These are phyloP conservation scores for Phenganax stokvisi DNA, from an alignment of 92 coral and sea anemone genomes.

Conservation along the genomic window DNA sequence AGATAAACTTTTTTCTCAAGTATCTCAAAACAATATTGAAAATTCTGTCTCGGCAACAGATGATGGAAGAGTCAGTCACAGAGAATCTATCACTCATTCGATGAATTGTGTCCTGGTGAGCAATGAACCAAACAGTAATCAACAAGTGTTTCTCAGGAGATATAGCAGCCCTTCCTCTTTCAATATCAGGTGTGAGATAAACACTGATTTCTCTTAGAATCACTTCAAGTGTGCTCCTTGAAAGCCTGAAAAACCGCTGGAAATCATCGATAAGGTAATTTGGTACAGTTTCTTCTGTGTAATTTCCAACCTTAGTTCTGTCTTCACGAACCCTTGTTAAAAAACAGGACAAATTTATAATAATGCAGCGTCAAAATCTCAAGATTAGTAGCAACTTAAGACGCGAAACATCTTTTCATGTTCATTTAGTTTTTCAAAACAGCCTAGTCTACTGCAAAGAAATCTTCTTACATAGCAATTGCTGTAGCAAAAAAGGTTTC, in stretches of 20 bases:
- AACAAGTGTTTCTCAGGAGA: conserved; percentile 6
- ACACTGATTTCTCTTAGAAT: not conserved
- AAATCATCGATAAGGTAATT: conserved; percentile 9
- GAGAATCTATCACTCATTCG: conserved; percentile 15
- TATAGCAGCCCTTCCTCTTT: conserved; percentile 13
- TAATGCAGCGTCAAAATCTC: not conserved
- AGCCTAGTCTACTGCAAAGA: not conserved
- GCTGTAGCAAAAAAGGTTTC: conserved; percentile 1
- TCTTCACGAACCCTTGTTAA: conserved; percentile 4
- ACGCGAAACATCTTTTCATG: not conserved
- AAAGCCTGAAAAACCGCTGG: conserved; percentile 5
- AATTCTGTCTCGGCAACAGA: not conserved
- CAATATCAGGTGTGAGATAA: not conserved
- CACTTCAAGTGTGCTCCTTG: not conserved
- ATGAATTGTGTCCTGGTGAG: conserved; percentile 14
- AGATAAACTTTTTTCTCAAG: conserved; percentile 5
- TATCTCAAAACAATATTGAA: not conserved
- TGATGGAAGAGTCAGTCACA: conserved; percentile 17
- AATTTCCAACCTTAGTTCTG: not conserved
- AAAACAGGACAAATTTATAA: not conserved
- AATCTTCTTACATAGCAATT: not conserved
- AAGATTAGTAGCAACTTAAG: not conserved
- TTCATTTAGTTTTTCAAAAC: not conserved
- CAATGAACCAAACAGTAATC: not conserved
- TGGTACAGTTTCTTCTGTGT: conserved; percentile 2